A percentile compares a stretch with the other conserved stretches of the same genome.
Conservation (phyloP, 37 sponge, comb jelly and placozoan genomes). For the Haliclona indistincta region DNA sequence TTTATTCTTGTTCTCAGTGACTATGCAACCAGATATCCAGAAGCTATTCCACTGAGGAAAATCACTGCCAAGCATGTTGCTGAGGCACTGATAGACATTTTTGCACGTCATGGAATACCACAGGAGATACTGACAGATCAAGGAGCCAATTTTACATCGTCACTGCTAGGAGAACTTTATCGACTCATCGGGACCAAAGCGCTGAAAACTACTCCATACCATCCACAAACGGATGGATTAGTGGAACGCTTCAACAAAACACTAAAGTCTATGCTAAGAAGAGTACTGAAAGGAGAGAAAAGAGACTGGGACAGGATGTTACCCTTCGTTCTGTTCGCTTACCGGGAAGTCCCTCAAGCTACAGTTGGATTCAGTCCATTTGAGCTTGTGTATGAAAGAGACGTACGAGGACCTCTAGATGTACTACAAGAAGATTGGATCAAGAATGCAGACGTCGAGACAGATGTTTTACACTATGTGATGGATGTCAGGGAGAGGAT, state of each 20-base stretch:
- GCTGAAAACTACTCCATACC: too few species aligned
- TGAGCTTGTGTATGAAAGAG: constrained; percentile 53
- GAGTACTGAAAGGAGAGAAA: too few species aligned
- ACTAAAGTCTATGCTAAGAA: too few species aligned
- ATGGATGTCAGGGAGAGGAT: constrained; percentile 9
- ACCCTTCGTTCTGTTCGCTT: constrained; percentile 57
- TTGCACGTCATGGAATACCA: constrained; percentile 57
- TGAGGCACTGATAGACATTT: constrained; percentile 39
- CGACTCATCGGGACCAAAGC: constrained; percentile 48
- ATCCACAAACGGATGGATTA: too few species aligned
- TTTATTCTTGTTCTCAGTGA: constrained; percentile 55
- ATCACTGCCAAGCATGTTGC: constrained; percentile 54
- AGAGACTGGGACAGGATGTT: constrained; percentile 57
- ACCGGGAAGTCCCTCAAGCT: constrained; percentile 55
- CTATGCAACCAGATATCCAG: constrained; percentile 67
- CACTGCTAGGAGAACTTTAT: constrained; percentile 39
- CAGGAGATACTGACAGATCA: constrained; percentile 61
- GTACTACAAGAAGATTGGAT: constrained; percentile 49
- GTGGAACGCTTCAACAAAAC: too few species aligned
- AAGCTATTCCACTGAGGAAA: constrained; percentile 43
- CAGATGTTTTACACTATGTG: neutral
- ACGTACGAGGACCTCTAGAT: constrained; percentile 53
- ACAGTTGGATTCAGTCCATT: constrained; percentile 56
- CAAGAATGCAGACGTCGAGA: neutral
- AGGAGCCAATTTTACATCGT: constrained; percentile 49